These are phyloP conservation scores for Cinclus cinclus DNA, from an alignment of 2,113 vertebrate genomes.

Conservation along the genomic window DNA sequence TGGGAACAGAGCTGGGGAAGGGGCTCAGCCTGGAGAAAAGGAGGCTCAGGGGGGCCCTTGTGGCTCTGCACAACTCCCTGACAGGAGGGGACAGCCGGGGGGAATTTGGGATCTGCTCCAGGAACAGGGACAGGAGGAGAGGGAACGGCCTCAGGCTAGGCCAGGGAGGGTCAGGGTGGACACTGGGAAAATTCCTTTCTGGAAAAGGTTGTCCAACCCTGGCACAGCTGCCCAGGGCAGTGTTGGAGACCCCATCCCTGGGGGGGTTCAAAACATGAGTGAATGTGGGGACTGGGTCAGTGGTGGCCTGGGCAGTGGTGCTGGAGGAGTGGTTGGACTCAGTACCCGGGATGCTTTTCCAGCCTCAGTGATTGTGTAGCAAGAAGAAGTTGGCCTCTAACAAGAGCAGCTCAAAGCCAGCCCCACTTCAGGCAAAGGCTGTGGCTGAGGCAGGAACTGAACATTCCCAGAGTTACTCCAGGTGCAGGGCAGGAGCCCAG, in stretches of 20 bases:
- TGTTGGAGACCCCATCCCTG: not conserved
- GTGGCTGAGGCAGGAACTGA: not conserved
- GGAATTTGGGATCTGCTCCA: not conserved
- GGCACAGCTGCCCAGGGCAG: not conserved
- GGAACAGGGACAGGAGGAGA: not conserved
- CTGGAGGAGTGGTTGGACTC: not conserved
- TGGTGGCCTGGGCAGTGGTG: not conserved
- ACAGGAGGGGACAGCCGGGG: not conserved
- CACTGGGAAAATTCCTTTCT: accelerated
- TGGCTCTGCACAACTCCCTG: not conserved
- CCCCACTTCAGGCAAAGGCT: not conserved
- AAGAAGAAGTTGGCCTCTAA: not conserved
- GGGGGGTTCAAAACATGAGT: not conserved
- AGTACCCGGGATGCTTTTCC: not conserved
- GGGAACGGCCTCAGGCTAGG: not conserved
- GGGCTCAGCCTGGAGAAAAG: not conserved
- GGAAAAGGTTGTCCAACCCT: not conserved
- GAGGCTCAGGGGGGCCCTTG: not conserved
- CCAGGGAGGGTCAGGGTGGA: not conserved
- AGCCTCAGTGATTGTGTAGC: not conserved
- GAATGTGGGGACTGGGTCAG: not conserved
- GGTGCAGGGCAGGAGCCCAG: not conserved
- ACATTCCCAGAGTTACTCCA: not conserved
- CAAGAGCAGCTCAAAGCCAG: not conserved
- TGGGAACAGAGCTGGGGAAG: not conserved